These are phyloP conservation scores for Tipula helvola DNA, from an alignment of 2,888 invertebrate species.

Conservation along the genomic window DNA sequence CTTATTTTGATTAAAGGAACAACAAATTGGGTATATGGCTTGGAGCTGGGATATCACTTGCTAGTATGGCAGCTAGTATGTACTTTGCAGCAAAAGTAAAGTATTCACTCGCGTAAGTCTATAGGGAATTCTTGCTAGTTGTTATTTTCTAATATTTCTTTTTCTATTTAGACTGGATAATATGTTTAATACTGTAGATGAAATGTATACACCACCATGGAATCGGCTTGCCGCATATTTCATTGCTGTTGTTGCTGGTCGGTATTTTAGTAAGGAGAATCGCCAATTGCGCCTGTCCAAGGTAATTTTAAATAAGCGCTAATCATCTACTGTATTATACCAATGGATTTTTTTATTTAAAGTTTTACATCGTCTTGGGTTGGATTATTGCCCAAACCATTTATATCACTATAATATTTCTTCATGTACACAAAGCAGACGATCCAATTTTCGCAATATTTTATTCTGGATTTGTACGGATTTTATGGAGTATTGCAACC, in stretches of 20 bases:
- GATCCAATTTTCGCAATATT: neutral
- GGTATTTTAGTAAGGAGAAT: slow-evolving; percentile 24
- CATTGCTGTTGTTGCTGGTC: slow-evolving; percentile 31
- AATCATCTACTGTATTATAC: too few species aligned
- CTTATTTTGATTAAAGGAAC: neutral
- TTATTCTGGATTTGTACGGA: neutral
- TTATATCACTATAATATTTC: neutral
- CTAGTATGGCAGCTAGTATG: neutral
- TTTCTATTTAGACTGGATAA: slow-evolving; percentile 15
- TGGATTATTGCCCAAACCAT: neutral
- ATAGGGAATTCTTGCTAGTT: too few species aligned
- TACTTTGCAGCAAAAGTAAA: neutral
- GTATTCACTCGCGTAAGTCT: neutral
- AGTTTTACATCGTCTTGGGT: neutral
- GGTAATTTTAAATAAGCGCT: slow-evolving; percentile 16
- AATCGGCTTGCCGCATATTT: slow-evolving; percentile 31
- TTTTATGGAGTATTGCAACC: neutral
- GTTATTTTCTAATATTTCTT: neutral
- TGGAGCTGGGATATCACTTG: neutral
- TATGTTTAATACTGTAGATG: slow-evolving; percentile 14
- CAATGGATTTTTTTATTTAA: too few species aligned
- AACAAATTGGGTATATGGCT: neutral
- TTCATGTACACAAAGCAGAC: neutral
- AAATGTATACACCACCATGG: slow-evolving; percentile 32
- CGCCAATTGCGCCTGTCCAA: slow-evolving; percentile 22